Conservation (phyloP, 2,888 invertebrate species). For the Hyposoter didymator region DNA sequence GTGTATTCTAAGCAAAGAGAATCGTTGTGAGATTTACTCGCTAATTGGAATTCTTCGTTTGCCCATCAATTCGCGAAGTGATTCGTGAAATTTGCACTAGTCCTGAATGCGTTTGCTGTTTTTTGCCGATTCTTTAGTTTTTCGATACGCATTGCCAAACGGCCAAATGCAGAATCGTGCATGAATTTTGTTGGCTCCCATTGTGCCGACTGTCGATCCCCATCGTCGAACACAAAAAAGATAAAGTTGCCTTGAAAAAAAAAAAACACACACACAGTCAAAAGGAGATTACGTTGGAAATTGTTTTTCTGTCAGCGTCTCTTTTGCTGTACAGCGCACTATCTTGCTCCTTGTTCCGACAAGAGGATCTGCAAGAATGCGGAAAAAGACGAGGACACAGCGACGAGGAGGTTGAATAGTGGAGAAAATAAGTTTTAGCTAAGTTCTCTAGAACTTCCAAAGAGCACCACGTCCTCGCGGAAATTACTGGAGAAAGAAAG, state of each 20-base stretch:
- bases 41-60: background rate
- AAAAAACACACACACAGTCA: background rate
- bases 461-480: conserved; percentile 34
- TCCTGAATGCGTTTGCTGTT: background rate
- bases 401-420: conserved; percentile 11
- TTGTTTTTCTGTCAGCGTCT: conserved; percentile 21
- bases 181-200: background rate
- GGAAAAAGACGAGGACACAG: conserved; percentile 8
- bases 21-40: background rate
- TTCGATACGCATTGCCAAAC: background rate
- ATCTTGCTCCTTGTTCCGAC: background rate
- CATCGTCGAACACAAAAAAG: background rate
- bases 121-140: background rate
- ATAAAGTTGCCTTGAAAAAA: background rate
- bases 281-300: conserved; percentile 24
- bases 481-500: conserved; percentile 41
- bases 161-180: background rate
- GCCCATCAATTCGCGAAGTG: background rate
- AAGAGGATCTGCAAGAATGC: background rate
- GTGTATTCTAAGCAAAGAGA: background rate
- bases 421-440: conserved; percentile 32
- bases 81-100: background rate
- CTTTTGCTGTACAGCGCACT: conserved; percentile 1
- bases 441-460: conserved; percentile 28
- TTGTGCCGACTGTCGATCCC: background rate